Evolutionary conservation across 2,797 vertebrate species (phyloP), one percentile per base, ranked within the genome.

Genomic region (Poeciliopsis presidionis): DNA sequence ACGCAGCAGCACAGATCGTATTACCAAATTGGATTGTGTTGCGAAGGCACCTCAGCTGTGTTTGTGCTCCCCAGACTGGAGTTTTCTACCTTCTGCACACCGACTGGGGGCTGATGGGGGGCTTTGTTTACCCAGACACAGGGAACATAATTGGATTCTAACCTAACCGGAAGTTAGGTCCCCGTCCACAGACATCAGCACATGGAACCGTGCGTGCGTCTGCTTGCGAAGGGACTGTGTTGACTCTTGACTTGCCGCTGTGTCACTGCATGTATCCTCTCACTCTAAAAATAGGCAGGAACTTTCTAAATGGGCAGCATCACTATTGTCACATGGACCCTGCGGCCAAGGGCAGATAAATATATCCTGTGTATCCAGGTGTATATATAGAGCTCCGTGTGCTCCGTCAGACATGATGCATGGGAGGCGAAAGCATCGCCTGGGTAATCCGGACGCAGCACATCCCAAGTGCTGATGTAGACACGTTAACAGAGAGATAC

Each of bases 241-340:
- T 92, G 90, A 88, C 89, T 87, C 71, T 82, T 73, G 77, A 47
- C 72, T 89, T 84, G 80, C 0, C 85, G 39, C 74, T 67, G 30
- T 86, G 86, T 89, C 86, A 79, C 80, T 0, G 49, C 33, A 33
- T 43, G 81, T 69, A 82, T 87, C 86, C 84, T 84, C 84, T 73
- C 83, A 22, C 74, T 28, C 81, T 86, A 91, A 90, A 90, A 89
- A 93, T 90, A 91, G 82, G 20, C 45, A 73, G 16, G 55, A 46
- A 69, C 75, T 73, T 78, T 79, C 84, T 85, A 78, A 86, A 89
- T 9, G 16, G 75, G 80, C 39, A 51, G 46, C 76, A 41, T 28
- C 55, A 0, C 63, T 80, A 30, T 87, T 82, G 82, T 88, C 47
- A 72, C 3, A 46, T 43, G 11, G 46, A 83, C 49, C 36, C 8